Base-by-base conservation (phyloP, 1,140 invertebrate genomes). In the Temnothorax nylanderi region DNA sequence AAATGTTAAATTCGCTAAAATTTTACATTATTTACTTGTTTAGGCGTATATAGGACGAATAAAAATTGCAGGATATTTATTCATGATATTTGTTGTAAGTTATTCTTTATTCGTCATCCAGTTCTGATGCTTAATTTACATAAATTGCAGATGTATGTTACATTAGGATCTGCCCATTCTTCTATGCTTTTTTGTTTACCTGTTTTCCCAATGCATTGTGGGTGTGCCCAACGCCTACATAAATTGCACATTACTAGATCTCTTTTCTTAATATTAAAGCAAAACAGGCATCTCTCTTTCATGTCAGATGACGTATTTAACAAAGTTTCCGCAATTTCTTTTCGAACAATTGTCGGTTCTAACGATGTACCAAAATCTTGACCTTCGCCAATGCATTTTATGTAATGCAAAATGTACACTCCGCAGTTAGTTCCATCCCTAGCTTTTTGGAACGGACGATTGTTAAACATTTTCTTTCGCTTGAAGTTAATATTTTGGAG, bases 81-180 rank as follows among this genome's bases (percentile, higher is more conserved):
- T 58, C 18, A 18, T 58, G 2, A 5, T 8, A 44, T 44, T 44
- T 58, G 56, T 62, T 37, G 37, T 37, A 62, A 62, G 10, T 62
- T 62, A 34, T 32, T 62, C 3, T 62, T 62, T 62, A 62, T 62
- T 62, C 13, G 21, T 62, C 58, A 62, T 62, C 58, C 58, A 62
- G 94, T 78, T 96, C 67, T 69, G 13, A 21, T 49, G 67, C 37
- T 69, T 44, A 47, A 47, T 49, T 96, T 91, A 97, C 67, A 69
- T 47, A 69, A 49, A 69, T n/a, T 47, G 67, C 67, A 69, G 37
- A 10, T 69, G 67, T 69, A 69, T 49, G 21, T 49, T 26, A 69
- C 41, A 21, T 44, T 47, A 11, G 67, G 16, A 69, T 69, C 37
- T 69, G 67, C 67, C 67, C 67, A 69, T 69, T 69, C 37, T 10